phyloP scores from a whole-genome alignment of 1,140 invertebrate genomes.

The Dolichoris vasculosae region DNA sequence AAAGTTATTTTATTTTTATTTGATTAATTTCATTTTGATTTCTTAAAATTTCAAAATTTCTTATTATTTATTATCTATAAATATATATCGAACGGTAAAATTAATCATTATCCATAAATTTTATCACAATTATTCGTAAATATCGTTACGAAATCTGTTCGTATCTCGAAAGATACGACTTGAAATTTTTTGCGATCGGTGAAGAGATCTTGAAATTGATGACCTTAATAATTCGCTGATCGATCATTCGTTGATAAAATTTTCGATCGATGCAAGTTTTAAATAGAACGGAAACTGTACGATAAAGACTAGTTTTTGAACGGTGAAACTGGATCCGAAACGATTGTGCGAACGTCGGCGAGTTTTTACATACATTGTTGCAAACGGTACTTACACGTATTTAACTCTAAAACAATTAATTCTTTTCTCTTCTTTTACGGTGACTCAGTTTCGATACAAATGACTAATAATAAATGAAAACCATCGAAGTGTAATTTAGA shows the following conservation, averaged over 20 bases:
- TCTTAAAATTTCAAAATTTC: not conserved
- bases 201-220: not conserved
- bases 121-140: no score
- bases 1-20: no score
- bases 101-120: no score
- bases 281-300: conserved; percentile 33
- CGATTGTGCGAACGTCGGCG: not conserved
- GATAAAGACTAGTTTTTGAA: conserved; percentile 24
- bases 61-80: no score
- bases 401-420: not conserved
- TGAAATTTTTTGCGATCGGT: not conserved
- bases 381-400: conserved; percentile 18
- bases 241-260: conserved; percentile 13
- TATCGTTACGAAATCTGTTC: no score
- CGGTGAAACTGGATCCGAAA: conserved; percentile 6
- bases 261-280: conserved; percentile 12
- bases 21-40: not conserved
- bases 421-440: not conserved
- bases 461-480: not conserved
- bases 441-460: not conserved
- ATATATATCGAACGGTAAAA: no score
- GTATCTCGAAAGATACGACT: not conserved
- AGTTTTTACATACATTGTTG: conserved; percentile 1
- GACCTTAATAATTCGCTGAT: conserved; percentile 29
- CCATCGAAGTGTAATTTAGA: not conserved